These are phyloP conservation scores for Calliopsis andreniformis DNA, from an alignment of 1,140 invertebrate species.

Conservation along the genomic window DNA sequence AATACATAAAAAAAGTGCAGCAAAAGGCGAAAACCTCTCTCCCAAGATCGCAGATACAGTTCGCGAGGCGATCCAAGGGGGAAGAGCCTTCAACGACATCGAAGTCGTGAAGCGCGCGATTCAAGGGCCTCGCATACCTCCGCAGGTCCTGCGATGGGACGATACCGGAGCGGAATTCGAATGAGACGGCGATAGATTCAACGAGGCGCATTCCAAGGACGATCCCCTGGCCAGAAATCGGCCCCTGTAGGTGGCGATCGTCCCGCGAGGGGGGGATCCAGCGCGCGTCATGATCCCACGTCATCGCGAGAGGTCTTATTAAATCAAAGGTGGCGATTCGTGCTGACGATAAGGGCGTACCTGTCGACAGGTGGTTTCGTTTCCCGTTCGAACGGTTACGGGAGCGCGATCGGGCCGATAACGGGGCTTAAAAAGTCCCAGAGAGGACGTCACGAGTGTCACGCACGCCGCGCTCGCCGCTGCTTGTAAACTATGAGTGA, in stretches of 20 bases:
- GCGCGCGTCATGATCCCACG: constrained; percentile 61
- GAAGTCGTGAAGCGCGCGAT: constrained; percentile 39
- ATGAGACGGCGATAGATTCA: constrained; percentile 72
- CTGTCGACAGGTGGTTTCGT: constrained; percentile 67
- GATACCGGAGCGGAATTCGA: constrained; percentile 76
- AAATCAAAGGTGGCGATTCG: constrained; percentile 66
- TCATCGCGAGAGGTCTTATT: constrained; percentile 66
- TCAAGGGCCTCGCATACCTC: constrained; percentile 60
- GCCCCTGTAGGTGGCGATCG: background rate
- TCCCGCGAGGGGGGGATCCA: no score
- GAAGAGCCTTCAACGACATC: constrained; percentile 10
- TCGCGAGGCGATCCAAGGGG: constrained; percentile 4
- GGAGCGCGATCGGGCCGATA: constrained; percentile 56
- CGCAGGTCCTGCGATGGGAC: constrained; percentile 72
- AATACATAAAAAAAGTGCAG: no score
- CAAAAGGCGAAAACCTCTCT: no score
- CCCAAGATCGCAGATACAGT: no score
- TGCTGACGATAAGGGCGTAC: constrained; percentile 44
- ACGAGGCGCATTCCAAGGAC: constrained; percentile 67
- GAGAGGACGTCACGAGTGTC: constrained; percentile 57
- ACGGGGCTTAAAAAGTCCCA: constrained; percentile 45
- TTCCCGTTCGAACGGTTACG: constrained; percentile 35
- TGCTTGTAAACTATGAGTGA: constrained; percentile 59
- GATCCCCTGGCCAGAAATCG: constrained; percentile 58
- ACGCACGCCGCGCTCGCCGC: constrained; percentile 48